Evolutionary conservation across 92 coral and sea anemone genomes (phyloP).

Genomic region (Metridium senile): DNA sequence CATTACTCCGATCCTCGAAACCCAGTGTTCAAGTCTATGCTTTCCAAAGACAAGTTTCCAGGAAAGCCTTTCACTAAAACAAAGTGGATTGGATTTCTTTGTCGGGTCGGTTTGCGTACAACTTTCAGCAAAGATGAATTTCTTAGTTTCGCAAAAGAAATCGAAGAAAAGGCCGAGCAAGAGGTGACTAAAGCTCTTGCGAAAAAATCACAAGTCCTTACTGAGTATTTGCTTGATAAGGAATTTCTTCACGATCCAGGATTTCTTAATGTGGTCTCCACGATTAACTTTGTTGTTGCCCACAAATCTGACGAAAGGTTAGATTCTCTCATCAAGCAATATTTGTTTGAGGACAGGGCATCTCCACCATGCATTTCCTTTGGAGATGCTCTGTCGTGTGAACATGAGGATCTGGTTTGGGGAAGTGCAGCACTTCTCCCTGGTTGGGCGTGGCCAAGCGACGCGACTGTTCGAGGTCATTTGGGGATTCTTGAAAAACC

Average conservation of each 20-base stretch:
- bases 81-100: slow-evolving; percentile 68
- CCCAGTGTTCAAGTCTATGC: slow-evolving; percentile 75
- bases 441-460: slow-evolving; percentile 45
- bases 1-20: slow-evolving; percentile 73
- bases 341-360: slow-evolving; percentile 14
- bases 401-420: slow-evolving; percentile 60
- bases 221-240: slow-evolving; percentile 43
- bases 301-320: slow-evolving; percentile 41
- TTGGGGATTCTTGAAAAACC: slow-evolving; percentile 59
- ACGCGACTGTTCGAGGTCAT: not conserved
- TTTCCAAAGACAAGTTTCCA: slow-evolving; percentile 58
- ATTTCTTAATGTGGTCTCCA: slow-evolving; percentile 52
- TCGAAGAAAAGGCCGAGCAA: slow-evolving; percentile 45
- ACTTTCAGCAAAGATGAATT: slow-evolving; percentile 57
- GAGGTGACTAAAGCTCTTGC: slow-evolving; percentile 33
- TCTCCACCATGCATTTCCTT: slow-evolving; percentile 44
- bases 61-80: slow-evolving; percentile 55
- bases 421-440: slow-evolving; percentile 74
- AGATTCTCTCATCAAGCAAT: slow-evolving; percentile 49
- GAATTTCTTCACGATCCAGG: slow-evolving; percentile 33
- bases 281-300: slow-evolving; percentile 63
- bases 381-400: slow-evolving; percentile 50
- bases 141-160: slow-evolving; percentile 55
- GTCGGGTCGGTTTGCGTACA: slow-evolving; percentile 58
- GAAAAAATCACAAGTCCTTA: slow-evolving; percentile 59